phyloP scores from a whole-genome alignment of 1,140 invertebrate genomes.

The Habropoda laboriosa region DNA sequence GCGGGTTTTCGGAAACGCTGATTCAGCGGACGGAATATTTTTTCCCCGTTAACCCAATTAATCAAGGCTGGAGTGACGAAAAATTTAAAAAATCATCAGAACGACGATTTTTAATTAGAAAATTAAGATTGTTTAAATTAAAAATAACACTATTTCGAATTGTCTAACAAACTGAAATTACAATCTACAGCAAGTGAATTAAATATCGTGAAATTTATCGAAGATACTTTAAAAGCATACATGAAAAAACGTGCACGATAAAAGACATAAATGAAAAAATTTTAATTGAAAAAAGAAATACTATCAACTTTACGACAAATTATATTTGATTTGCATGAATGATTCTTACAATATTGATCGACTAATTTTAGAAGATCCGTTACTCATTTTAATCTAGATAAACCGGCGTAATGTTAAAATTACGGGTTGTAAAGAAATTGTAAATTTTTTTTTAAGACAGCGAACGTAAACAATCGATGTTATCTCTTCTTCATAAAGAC shows the following conservation, averaged over 20 bases:
- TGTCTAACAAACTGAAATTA: too few species aligned
- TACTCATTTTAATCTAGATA: not conserved
- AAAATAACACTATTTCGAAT: too few species aligned
- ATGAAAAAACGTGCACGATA: too few species aligned
- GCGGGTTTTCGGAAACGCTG: not conserved
- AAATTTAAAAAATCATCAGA: too few species aligned
- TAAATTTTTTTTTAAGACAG: not conserved
- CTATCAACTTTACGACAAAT: not conserved
- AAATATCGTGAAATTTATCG: too few species aligned
- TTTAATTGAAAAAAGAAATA: not conserved
- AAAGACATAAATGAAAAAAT: too few species aligned
- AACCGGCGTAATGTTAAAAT: not conserved
- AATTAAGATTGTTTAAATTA: too few species aligned
- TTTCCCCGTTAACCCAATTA: not conserved
- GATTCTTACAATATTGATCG: not conserved
- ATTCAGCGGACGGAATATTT: not conserved
- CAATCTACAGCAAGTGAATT: too few species aligned
- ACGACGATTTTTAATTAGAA: too few species aligned
- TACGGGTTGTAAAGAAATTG: not conserved
- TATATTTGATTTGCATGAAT: not conserved
- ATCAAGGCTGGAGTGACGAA: not conserved
- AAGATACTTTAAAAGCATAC: too few species aligned
- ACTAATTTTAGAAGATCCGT: not conserved
- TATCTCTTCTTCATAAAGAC: not conserved
- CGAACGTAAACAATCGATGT: not conserved